Evolutionary conservation across 37 sponge, comb jelly and placozoan species (phyloP).

Genomic region (Cladorhizidae sp.): DNA sequence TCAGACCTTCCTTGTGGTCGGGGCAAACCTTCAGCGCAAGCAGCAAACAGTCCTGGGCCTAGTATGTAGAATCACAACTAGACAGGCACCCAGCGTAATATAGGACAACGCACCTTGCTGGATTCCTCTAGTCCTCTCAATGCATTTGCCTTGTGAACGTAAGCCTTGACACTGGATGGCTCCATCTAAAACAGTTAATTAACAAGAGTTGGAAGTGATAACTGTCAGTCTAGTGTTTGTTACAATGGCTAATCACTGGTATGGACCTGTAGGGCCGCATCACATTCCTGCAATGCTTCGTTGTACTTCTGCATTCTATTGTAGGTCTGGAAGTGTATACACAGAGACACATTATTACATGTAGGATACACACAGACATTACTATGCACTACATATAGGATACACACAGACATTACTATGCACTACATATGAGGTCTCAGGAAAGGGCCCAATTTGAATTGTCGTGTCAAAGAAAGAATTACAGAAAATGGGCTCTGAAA

Average conservation of each 20-base stretch:
- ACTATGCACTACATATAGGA: no score
- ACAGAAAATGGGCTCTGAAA: no score
- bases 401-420: no score
- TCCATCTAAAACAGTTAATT: conserved; percentile 16
- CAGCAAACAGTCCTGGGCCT: conserved; percentile 36
- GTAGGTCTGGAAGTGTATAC: conserved; percentile 25
- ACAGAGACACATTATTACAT: no score
- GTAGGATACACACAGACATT: no score
- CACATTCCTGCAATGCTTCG: conserved; percentile 22
- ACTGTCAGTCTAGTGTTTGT: not conserved
- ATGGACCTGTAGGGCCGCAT: conserved; percentile 34
- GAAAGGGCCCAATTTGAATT: no score
- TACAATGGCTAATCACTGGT: not conserved
- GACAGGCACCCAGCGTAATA: not conserved
- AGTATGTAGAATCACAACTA: not conserved
- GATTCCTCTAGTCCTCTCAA: conserved; percentile 1
- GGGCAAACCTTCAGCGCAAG: conserved; percentile 17
- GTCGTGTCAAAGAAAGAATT: no score
- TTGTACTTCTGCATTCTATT: conserved; percentile 3
- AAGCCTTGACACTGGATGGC: conserved; percentile 35
- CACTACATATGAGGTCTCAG: no score
- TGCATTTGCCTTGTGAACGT: conserved; percentile 48
- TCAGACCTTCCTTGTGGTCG: not conserved
- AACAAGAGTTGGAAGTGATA: not conserved
- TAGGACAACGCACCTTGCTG: conserved; percentile 8